Percentiles rank a stretch among this genome's conserved stretches.
Conservation (phyloP, 1,140 invertebrate genomes). For the Popillia japonica region DNA sequence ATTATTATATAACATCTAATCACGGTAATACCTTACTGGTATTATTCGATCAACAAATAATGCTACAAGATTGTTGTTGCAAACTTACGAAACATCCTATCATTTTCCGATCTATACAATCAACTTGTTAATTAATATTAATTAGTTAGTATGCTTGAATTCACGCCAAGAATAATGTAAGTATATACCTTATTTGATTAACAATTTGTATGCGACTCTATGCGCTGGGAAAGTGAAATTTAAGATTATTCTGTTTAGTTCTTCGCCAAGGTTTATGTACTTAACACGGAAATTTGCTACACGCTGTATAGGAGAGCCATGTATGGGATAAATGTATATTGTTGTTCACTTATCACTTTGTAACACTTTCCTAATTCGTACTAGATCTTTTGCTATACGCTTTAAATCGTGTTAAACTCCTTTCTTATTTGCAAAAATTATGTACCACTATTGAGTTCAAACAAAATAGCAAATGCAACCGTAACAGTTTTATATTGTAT, state of each 20-base stretch:
- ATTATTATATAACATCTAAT: too few species aligned
- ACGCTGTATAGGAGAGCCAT: neutral
- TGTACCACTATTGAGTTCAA: too few species aligned
- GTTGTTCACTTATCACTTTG: neutral
- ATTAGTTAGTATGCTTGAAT: neutral
- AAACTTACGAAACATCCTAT: slow-evolving; percentile 3
- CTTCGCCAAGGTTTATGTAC: neutral
- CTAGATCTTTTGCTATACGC: too few species aligned
- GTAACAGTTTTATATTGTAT: too few species aligned
- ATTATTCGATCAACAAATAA: neutral
- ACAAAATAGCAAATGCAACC: too few species aligned
- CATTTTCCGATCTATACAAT: neutral
- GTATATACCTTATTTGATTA: neutral
- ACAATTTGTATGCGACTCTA: neutral
- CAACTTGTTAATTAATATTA: neutral
- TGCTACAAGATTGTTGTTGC: neutral
- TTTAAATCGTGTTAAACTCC: too few species aligned
- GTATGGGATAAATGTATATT: neutral
- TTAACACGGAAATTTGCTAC: neutral
- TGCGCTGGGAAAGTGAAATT: slow-evolving; percentile 29
- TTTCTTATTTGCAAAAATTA: too few species aligned
- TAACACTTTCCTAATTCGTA: neutral
- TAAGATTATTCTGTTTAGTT: neutral
- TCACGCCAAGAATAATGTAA: neutral
- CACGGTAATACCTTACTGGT: neutral